Percentiles rank a stretch among this genome's conserved stretches.
These are phyloP conservation scores for Hemibagrus wyckioides DNA, from an alignment of 2,113 vertebrate genomes.

Conservation along the genomic window DNA sequence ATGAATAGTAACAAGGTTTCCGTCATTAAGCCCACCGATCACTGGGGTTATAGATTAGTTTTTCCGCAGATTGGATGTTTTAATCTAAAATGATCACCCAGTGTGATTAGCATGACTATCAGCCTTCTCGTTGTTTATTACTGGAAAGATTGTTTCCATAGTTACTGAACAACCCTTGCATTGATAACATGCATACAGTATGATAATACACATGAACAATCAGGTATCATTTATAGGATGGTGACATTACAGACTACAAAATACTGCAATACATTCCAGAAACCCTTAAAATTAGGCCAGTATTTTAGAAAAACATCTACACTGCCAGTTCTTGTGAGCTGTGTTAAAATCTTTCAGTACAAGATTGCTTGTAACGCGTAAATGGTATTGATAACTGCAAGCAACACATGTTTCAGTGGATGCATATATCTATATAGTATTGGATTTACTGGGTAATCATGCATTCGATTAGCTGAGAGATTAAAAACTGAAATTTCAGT, in stretches of 20 bases:
- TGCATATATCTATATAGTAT: too few species aligned
- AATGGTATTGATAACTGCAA: background rate
- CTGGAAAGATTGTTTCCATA: background rate
- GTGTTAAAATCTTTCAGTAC: background rate
- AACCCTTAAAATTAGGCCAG: background rate
- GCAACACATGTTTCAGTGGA: background rate
- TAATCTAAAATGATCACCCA: background rate
- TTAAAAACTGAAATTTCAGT: background rate
- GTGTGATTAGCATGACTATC: background rate
- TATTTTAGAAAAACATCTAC: background rate
- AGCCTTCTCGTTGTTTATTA: background rate
- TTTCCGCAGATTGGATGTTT: conserved; percentile 4
- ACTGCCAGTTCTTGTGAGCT: background rate
- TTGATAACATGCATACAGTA: background rate
- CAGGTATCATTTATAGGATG: background rate
- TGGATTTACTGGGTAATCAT: background rate
- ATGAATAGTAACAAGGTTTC: conserved; percentile 41
- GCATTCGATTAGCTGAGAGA: background rate
- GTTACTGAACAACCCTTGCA: background rate
- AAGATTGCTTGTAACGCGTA: background rate
- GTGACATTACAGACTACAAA: background rate
- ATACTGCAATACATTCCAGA: background rate
- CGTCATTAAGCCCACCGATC: background rate
- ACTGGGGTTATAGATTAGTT: background rate
- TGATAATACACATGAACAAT: background rate